phyloP scores from a whole-genome alignment of 1,140 invertebrate genomes.

The Trinorchestia longiramus region DNA sequence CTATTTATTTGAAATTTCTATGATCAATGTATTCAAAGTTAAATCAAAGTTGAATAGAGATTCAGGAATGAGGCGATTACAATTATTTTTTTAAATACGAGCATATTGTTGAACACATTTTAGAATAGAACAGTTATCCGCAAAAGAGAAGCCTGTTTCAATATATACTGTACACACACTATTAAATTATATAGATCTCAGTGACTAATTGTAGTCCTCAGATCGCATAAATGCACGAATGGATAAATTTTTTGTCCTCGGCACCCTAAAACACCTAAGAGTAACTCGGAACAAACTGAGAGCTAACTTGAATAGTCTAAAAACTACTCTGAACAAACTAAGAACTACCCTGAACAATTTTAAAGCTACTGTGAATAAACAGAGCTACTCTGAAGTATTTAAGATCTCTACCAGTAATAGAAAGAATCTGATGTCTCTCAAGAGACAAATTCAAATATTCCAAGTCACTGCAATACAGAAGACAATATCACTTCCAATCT shows the following conservation, averaged over 20 bases:
- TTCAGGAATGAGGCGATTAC: no score
- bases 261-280: no score
- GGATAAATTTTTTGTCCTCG: not conserved
- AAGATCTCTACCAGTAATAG: not conserved
- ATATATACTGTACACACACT: no score
- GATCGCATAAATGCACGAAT: not conserved
- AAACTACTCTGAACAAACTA: no score
- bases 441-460: not conserved
- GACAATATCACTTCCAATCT: not conserved
- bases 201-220: not conserved
- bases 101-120: no score
- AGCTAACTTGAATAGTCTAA: no score
- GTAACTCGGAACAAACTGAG: no score
- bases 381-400: not conserved
- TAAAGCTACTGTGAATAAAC: not conserved
- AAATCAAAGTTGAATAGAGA: not conserved
- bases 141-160: no score
- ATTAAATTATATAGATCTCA: not conserved
- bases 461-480: not conserved
- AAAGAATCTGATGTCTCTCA: not conserved
- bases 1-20: not conserved
- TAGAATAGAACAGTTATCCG: no score
- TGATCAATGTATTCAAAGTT: not conserved
- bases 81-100: no score
- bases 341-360: not conserved